These are phyloP conservation scores for Brevimyrus niger DNA, from an alignment of 2,113 vertebrate species.

Conservation along the genomic window DNA sequence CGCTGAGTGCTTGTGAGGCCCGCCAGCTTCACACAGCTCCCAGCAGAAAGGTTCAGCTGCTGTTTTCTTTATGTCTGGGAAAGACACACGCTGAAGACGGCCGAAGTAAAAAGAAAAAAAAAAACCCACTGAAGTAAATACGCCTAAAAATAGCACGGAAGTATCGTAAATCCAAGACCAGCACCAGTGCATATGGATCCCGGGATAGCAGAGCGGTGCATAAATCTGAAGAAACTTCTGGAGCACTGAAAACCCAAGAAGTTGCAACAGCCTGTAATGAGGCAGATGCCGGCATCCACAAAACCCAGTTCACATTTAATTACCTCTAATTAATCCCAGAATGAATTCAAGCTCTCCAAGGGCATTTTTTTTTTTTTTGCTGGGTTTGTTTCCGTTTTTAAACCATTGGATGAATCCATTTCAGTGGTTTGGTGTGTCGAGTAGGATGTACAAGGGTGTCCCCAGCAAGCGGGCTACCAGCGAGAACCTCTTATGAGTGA, in stretches of 20 bases:
- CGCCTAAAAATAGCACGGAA: not conserved
- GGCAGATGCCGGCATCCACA: not conserved
- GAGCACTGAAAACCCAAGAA: conserved; percentile 2
- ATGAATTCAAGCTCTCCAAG: not conserved
- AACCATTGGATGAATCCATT: not conserved
- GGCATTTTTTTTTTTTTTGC: not conserved
- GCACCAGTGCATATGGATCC: not conserved
- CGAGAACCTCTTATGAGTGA: not conserved
- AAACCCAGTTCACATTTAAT: conserved; percentile 1
- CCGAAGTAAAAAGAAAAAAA: not conserved
- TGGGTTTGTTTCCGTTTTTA: not conserved
- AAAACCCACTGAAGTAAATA: not conserved
- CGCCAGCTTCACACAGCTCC: not conserved
- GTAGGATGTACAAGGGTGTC: not conserved
- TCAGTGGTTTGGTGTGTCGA: not conserved
- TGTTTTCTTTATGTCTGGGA: conserved; percentile 8
- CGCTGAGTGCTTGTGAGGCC: not conserved
- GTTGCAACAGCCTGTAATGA: conserved; percentile 5
- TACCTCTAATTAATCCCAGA: conserved; percentile 12
- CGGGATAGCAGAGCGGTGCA: not conserved
- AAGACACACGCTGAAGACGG: not conserved
- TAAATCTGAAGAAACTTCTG: not conserved
- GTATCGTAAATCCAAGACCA: conserved; percentile 3
- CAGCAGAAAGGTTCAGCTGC: not conserved
- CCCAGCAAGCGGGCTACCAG: not conserved